Evolutionary conservation across 2,797 vertebrate species (phyloP), one percentile per base, ranked within the genome.

Genomic region (Oreochromis grahami): DNA sequence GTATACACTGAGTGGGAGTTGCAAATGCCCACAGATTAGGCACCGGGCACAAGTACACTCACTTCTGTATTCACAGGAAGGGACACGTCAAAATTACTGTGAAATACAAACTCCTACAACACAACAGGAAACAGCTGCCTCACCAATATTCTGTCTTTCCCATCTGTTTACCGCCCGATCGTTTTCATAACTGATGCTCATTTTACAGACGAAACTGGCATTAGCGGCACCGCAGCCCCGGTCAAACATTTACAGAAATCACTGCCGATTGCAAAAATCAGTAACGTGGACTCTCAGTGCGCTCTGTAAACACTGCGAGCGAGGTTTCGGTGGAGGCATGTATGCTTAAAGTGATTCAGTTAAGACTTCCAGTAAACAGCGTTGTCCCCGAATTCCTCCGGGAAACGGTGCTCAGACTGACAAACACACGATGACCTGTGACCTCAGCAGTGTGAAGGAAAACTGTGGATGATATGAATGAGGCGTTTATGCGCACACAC

Each of bases 391-490:
- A 45, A 63, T 55, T 83, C 63, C 79, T 90, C 79, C 26, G 24
- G 94, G 84, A 93, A 93, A 87, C 7, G 12, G 26, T 17, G 55
- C 19, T 48, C 81, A 5, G 84, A 29, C 84, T 65, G 58, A 91
- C 70, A 86, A 87, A 88, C 90, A 89, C 68, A 85, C 8, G 12
- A 3, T 85, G 90, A 94, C 88, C 92, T 88, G 17, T 89, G 88
- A 92, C 82, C 91, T 76, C 1, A 10, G 58, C 78, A 13, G 48
- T 2, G 80, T 9, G 81, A 60, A 15, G 5, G 5, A 13, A 76
- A 63, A 56, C 26, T 5, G 52, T 26, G 43, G 50, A 41, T 43
- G 77, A 84, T 34, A 83, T 63, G 79, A 85, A 84, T 3, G 19
- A 60, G 63, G 68, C 6, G 45, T 84, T 82, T 38, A 11, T n/a